Percentiles rank a stretch among this genome's conserved stretches.
phyloP scores from a whole-genome alignment of 1,140 invertebrate species.

The Solen grandis region DNA sequence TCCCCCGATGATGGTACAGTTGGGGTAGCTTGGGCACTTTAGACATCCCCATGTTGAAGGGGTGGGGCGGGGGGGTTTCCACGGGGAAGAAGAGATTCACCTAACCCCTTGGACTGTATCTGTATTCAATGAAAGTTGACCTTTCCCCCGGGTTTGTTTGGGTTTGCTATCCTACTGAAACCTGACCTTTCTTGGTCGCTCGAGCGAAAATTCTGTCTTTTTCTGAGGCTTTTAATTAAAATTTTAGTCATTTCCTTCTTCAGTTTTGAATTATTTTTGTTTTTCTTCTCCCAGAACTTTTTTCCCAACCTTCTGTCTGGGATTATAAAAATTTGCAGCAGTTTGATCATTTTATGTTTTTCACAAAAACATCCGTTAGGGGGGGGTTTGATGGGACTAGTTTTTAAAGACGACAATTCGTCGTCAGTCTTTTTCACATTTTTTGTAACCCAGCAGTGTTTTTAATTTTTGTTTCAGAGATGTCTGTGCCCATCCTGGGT shows the following conservation, averaged over 20 bases:
- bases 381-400: constrained; percentile 76
- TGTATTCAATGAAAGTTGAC: constrained; percentile 74
- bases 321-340: constrained; percentile 91
- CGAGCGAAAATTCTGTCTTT: constrained; percentile 60
- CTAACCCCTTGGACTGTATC: constrained; percentile 60
- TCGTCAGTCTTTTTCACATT: constrained; percentile 63
- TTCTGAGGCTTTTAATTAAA: constrained; percentile 71
- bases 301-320: constrained; percentile 93
- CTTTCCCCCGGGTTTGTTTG: background rate
- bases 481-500: constrained; percentile 59
- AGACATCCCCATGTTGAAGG: constrained; percentile 37
- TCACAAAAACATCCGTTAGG: constrained; percentile 71
- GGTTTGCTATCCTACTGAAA: constrained; percentile 63
- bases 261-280: constrained; percentile 87
- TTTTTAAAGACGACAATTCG: constrained; percentile 77
- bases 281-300: constrained; percentile 93
- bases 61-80: constrained; percentile 28
- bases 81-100: constrained; percentile 53
- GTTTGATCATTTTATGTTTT: constrained; percentile 79
- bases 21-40: background rate
- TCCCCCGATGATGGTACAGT: constrained; percentile 4
- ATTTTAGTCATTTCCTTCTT: constrained; percentile 76
- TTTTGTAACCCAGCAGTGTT: constrained; percentile 20
- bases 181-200: constrained; percentile 65
- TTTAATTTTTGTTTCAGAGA: constrained; percentile 33